Evolutionary conservation across 2,888 invertebrate species (phyloP).

Genomic region (Drosophila putrida): DNA sequence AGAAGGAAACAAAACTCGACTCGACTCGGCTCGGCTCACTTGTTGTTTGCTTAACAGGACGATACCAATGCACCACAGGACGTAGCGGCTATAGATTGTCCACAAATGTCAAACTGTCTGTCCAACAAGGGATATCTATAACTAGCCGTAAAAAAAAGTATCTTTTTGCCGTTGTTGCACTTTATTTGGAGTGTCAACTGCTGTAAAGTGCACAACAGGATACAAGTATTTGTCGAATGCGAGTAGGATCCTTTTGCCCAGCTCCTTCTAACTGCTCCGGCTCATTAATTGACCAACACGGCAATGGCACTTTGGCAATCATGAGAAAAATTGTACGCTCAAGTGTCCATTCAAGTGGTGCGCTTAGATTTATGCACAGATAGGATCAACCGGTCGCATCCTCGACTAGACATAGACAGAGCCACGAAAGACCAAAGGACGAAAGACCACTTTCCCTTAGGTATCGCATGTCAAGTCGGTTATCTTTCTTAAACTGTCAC

Average conservation of each 20-base stretch:
- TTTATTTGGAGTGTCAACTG: slow-evolving; percentile 80
- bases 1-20: slow-evolving; percentile 11
- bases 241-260: slow-evolving; percentile 25
- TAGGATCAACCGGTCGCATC: slow-evolving; percentile 49
- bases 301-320: slow-evolving; percentile 64
- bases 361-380: slow-evolving; percentile 70
- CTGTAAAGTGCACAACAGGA: slow-evolving; percentile 71
- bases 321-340: slow-evolving; percentile 74
- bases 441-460: slow-evolving; percentile 69
- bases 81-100: slow-evolving; percentile 62
- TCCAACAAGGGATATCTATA: slow-evolving; percentile 76
- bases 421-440: slow-evolving; percentile 3
- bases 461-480: slow-evolving; percentile 67
- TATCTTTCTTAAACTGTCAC: slow-evolving; percentile 68
- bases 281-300: slow-evolving; percentile 76
- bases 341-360: slow-evolving; percentile 75
- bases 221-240: slow-evolving; percentile 56
- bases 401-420: slow-evolving; percentile 24
- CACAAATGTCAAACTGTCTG: slow-evolving; percentile 78
- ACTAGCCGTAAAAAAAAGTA: slow-evolving; percentile 74
- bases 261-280: slow-evolving; percentile 22
- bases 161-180: slow-evolving; percentile 72
- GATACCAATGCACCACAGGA: slow-evolving; percentile 62
- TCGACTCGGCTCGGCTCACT: slow-evolving; percentile 49
- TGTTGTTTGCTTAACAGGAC: slow-evolving; percentile 75